Evolutionary conservation across 2,113 vertebrate genomes (phyloP).

Genomic region (Pelecanoides urinatrix): DNA sequence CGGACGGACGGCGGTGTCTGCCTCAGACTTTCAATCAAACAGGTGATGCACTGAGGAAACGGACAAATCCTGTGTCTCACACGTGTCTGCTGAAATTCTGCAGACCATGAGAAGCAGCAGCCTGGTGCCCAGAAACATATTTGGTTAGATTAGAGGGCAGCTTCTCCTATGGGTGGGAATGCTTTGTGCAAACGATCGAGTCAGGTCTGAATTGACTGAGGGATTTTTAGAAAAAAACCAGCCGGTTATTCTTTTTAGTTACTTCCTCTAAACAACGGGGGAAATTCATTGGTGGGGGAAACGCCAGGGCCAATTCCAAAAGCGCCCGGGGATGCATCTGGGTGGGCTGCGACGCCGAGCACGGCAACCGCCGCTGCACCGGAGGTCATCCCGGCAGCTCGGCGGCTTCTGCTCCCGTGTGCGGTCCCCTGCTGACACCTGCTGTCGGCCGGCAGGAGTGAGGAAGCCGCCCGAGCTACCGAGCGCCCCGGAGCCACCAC

Average conservation of each 20-base stretch:
- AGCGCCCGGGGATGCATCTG: fast-evolving
- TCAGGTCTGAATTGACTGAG: fast-evolving
- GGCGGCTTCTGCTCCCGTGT: not conserved
- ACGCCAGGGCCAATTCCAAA: not conserved
- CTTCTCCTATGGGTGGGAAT: fast-evolving
- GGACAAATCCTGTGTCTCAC: not conserved
- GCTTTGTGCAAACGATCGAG: not conserved
- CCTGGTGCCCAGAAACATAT: not conserved
- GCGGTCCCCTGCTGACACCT: not conserved
- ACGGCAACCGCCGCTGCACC: not conserved
- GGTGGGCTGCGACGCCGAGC: not conserved
- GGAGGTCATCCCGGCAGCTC: too few relatives aligned
- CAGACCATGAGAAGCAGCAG: fast-evolving
- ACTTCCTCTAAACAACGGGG: not conserved
- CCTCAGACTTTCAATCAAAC: not conserved
- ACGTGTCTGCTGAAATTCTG: not conserved
- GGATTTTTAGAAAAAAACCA: not conserved
- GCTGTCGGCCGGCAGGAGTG: not conserved
- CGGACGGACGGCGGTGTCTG: fast-evolving
- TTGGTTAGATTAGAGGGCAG: fast-evolving
- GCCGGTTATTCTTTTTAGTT: not conserved
- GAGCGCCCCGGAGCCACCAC: not conserved
- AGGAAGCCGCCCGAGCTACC: not conserved
- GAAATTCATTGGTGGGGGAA: fast-evolving
- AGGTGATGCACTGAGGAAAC: not conserved